Evolutionary conservation across 2,888 invertebrate species (phyloP).

Genomic region (Diarsia dahlii): DNA sequence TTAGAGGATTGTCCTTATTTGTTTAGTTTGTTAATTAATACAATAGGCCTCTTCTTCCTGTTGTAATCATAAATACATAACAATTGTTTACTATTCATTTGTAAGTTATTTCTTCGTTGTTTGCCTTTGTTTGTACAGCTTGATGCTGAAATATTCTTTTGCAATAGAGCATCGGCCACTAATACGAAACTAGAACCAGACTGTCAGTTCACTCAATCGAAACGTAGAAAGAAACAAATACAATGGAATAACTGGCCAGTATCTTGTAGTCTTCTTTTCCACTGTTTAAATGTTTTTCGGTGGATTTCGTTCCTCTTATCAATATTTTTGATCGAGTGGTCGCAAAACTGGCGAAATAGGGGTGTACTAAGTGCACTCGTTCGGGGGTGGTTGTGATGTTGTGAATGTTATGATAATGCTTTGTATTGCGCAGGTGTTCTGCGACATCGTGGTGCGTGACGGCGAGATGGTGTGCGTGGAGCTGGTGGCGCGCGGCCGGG

Average conservation of each 20-base stretch:
- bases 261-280: neutral
- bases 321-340: neutral
- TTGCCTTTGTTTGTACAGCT: too few relatives aligned
- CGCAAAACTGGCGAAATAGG: neutral
- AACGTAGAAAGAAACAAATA: neutral
- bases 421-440: conserved; percentile 92
- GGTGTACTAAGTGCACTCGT: neutral
- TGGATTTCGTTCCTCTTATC: too few relatives aligned
- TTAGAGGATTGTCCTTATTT: neutral
- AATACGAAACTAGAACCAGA: neutral
- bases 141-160: neutral
- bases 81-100: neutral
- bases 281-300: neutral
- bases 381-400: neutral
- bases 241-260: neutral
- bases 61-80: neutral
- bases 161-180: neutral
- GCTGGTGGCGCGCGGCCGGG: conserved; percentile 97
- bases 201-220: neutral
- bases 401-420: neutral
- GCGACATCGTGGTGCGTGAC: conserved; percentile 98
- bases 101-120: neutral
- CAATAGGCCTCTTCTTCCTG: neutral
- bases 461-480: conserved; percentile 99
- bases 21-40: too few relatives aligned